These are phyloP conservation scores for Nomia melanderi DNA, from an alignment of 1,140 invertebrate species.

Conservation along the genomic window DNA sequence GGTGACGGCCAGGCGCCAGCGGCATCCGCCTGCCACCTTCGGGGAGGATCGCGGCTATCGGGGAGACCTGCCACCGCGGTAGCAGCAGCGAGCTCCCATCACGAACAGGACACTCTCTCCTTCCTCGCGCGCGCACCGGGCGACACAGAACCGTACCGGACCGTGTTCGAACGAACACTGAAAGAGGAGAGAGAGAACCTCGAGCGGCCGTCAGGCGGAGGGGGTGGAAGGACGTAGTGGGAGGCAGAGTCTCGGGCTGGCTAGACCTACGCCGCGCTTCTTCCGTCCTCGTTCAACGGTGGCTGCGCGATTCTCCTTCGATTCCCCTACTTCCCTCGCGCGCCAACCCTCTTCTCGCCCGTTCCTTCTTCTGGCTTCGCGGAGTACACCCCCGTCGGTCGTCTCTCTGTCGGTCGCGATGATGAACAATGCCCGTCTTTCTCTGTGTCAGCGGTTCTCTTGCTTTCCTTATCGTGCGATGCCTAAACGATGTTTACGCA, in stretches of 20 bases:
- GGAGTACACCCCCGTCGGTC: neutral
- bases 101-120: conserved; percentile 70
- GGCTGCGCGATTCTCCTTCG: neutral
- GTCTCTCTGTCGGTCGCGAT: no score
- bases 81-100: conserved; percentile 73
- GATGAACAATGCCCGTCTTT: no score
- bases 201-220: conserved; percentile 37
- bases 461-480: no score
- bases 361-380: neutral
- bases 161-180: conserved; percentile 79
- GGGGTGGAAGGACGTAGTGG: conserved; percentile 27
- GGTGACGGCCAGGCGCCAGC: conserved; percentile 35
- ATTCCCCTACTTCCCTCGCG: neutral
- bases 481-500: no score
- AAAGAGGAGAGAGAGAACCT: conserved; percentile 64
- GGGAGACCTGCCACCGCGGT: conserved; percentile 63
- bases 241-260: conserved; percentile 59
- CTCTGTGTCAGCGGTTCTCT: no score
- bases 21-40: conserved; percentile 35
- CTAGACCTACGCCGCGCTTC: conserved; percentile 54
- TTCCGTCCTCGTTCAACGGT: no score
- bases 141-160: conserved; percentile 69
- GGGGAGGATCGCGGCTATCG: conserved; percentile 70
- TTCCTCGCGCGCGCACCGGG: conserved; percentile 59
- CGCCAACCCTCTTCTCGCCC: neutral